A percentile compares a stretch with the other conserved stretches of the same genome.
Conservation (phyloP, 2,888 invertebrate species). For the Cheilosia scutellata region DNA sequence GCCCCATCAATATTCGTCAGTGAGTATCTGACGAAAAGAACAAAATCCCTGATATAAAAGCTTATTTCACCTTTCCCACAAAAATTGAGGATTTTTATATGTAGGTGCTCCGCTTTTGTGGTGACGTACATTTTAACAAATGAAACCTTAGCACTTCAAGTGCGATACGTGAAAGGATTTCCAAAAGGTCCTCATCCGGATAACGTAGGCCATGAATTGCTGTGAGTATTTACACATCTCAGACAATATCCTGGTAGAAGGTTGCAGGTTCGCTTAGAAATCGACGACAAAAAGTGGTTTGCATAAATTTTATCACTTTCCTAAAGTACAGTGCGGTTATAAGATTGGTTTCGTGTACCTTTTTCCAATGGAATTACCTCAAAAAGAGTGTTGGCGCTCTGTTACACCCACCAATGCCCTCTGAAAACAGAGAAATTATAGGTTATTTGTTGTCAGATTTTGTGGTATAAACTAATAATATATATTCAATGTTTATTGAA, state of each 20-base stretch:
- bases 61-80: constrained; percentile 47
- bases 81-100: constrained; percentile 64
- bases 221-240: constrained; percentile 57
- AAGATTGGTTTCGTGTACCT: constrained; percentile 53
- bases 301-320: constrained; percentile 68
- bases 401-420: constrained; percentile 6
- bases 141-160: constrained; percentile 71
- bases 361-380: constrained; percentile 62
- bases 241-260: constrained; percentile 37
- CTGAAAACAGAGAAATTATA: constrained; percentile 53
- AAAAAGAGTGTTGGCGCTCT: constrained; percentile 21
- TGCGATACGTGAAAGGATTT: constrained; percentile 70
- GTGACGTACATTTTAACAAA: constrained; percentile 56
- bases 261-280: constrained; percentile 56
- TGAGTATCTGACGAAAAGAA: constrained; percentile 41
- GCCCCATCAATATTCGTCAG: constrained; percentile 55
- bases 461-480: constrained; percentile 64
- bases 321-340: constrained; percentile 38
- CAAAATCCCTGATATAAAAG: constrained; percentile 66
- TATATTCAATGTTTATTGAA: constrained; percentile 69
- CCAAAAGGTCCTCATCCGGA: constrained; percentile 52
- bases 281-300: constrained; percentile 71
- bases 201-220: constrained; percentile 62
- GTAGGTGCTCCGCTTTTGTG: constrained; percentile 2
- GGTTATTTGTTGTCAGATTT: constrained; percentile 64